These are phyloP conservation scores for Lasioglossum oenotherae DNA, from an alignment of 2,888 invertebrate species.

Conservation along the genomic window DNA sequence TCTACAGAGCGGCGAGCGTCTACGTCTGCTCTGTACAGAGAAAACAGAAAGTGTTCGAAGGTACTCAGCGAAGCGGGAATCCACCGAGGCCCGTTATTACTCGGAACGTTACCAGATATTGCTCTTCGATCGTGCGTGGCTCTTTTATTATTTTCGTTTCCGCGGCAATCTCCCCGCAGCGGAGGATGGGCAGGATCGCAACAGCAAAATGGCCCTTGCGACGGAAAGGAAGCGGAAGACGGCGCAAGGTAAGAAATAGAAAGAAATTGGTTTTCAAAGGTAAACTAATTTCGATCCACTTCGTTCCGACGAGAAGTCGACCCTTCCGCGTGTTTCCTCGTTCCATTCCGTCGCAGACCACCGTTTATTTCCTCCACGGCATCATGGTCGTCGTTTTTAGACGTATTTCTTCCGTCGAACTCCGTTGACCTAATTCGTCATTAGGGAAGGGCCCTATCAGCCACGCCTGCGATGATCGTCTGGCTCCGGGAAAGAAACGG, in stretches of 20 bases:
- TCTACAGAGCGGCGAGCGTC: neutral
- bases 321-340: conserved; percentile 11
- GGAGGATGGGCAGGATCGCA: conserved; percentile 29
- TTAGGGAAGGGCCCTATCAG: conserved; percentile 38
- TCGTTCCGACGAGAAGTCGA: conserved; percentile 63
- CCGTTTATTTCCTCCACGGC: conserved; percentile 29
- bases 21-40: neutral
- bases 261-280: conserved; percentile 74
- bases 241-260: conserved; percentile 59
- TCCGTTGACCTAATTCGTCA: conserved; percentile 73
- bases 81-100: conserved; percentile 50
- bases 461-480: conserved; percentile 42
- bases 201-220: conserved; percentile 59
- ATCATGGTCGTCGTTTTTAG: conserved; percentile 5
- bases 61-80: conserved; percentile 32
- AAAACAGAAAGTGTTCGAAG: conserved; percentile 22
- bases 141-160: conserved; percentile 70
- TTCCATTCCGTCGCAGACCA: neutral
- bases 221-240: conserved; percentile 61
- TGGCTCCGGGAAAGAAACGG: conserved; percentile 7
- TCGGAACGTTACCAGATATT: conserved; percentile 61
- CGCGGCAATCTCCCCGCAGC: conserved; percentile 59
- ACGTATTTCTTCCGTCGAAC: conserved; percentile 36
- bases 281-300: conserved; percentile 76
- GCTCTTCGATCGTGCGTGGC: conserved; percentile 59